phyloP scores from a whole-genome alignment of 1,140 invertebrate species.

The Grapholita molesta region DNA sequence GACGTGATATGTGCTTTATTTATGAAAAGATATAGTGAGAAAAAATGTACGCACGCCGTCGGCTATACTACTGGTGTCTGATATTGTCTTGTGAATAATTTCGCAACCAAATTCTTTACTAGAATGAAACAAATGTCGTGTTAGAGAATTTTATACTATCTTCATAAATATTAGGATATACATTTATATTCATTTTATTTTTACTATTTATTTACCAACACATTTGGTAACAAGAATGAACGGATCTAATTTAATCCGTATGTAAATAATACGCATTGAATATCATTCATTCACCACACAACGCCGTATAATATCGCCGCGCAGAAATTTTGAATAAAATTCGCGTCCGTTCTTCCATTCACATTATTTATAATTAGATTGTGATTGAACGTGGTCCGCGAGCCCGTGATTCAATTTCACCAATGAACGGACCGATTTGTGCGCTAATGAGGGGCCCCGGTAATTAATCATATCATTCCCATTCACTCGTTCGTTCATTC shows the following conservation, averaged over 20 bases:
- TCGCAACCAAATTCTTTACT: constrained; percentile 10
- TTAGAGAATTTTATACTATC: neutral
- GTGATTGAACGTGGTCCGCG: constrained; percentile 48
- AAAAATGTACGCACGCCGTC: constrained; percentile 35
- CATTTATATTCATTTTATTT: no score
- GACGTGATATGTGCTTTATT: constrained; percentile 60
- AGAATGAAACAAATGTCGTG: neutral
- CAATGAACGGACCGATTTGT: constrained; percentile 68
- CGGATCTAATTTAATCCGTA: neutral
- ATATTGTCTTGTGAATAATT: constrained; percentile 61
- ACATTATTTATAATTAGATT: constrained; percentile 70
- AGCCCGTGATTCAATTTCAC: constrained; percentile 72
- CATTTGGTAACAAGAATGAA: neutral
- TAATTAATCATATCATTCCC: constrained; percentile 74
- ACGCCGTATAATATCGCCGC: constrained; percentile 26
- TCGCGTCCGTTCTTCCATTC: constrained; percentile 48
- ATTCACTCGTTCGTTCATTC: constrained; percentile 14
- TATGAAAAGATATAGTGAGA: constrained; percentile 47
- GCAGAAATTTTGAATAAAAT: constrained; percentile 17
- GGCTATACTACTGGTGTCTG: constrained; percentile 52
- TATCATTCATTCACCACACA: neutral
- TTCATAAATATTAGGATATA: no score
- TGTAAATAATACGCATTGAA: neutral
- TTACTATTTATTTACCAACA: no score
- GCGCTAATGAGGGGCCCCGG: constrained; percentile 71